Evolutionary conservation across 2,113 vertebrate genomes (phyloP).

Genomic region (Brienomyrus brachyistius): DNA sequence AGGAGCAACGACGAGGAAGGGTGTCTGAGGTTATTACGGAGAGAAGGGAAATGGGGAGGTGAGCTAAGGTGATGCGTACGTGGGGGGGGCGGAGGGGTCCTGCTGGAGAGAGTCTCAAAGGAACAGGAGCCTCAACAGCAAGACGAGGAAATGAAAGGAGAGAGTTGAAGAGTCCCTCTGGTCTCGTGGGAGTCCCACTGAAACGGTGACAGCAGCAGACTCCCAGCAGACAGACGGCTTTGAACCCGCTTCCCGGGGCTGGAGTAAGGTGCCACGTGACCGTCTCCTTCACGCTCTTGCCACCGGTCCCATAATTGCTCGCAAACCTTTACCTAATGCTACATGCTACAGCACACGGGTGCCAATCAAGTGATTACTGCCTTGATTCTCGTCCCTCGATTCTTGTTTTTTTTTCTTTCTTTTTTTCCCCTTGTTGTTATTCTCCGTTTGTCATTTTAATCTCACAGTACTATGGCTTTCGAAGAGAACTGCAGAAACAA

Average conservation of each 20-base stretch:
- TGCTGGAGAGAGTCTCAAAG: conserved; percentile 38
- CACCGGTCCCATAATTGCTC: background rate
- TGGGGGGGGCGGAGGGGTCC: conserved; percentile 22
- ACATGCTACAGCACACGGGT: background rate
- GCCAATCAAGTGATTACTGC: background rate
- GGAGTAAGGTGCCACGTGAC: background rate
- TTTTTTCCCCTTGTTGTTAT: background rate
- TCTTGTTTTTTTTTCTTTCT: background rate
- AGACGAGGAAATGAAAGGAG: conserved; percentile 9
- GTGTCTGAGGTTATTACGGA: conserved; percentile 9
- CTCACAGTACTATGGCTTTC: background rate
- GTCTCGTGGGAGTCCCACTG: conserved; percentile 2
- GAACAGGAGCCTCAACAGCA: background rate
- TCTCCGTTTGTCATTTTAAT: background rate
- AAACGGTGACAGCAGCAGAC: conserved; percentile 23
- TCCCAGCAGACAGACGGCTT: conserved; percentile 1
- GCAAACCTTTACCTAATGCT: background rate
- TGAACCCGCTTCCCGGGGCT: background rate
- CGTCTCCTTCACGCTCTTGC: background rate
- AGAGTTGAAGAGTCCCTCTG: background rate
- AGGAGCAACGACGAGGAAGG: conserved; percentile 3
- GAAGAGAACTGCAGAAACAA: background rate
- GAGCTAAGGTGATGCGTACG: background rate
- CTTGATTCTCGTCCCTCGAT: background rate
- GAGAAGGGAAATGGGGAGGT: conserved; percentile 24